phyloP scores from a whole-genome alignment of 2,888 invertebrate genomes.

The Polylopha cassiicola region DNA sequence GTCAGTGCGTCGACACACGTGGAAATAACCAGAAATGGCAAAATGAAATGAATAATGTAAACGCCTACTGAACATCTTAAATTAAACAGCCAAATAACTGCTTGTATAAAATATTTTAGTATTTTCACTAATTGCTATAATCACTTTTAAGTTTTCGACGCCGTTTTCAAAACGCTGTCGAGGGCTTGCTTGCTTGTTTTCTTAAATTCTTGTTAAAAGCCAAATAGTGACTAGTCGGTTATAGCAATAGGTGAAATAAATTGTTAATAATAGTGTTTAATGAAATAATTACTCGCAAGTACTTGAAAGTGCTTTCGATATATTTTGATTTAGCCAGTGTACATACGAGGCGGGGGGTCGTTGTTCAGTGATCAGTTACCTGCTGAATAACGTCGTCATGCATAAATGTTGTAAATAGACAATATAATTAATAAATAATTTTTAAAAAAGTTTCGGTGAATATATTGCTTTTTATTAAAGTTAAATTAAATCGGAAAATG shows the following conservation, averaged over 20 bases:
- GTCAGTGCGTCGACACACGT: not conserved
- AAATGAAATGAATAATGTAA: too few relatives aligned
- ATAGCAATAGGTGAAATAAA: slow-evolving; percentile 21
- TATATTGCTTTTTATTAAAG: too few relatives aligned
- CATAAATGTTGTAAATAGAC: slow-evolving; percentile 17
- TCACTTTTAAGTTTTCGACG: slow-evolving; percentile 9
- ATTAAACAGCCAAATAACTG: too few relatives aligned
- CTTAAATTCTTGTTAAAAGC: slow-evolving; percentile 7
- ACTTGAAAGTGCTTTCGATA: slow-evolving; percentile 8
- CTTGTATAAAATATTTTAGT: slow-evolving; percentile 13
- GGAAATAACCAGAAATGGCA: too few relatives aligned
- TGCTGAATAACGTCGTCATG: slow-evolving; percentile 5
- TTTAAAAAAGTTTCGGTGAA: too few relatives aligned
- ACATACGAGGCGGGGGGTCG: slow-evolving; percentile 6
- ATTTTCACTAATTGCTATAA: slow-evolving; percentile 21
- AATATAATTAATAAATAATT: slow-evolving; percentile 2
- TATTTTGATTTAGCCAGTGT: slow-evolving; percentile 18
- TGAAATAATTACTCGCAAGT: slow-evolving; percentile 18
- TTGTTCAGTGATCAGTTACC: not conserved
- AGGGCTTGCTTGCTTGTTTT: too few relatives aligned
- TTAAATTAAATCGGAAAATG: too few relatives aligned
- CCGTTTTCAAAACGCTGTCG: slow-evolving; percentile 8
- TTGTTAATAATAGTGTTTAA: slow-evolving; percentile 18
- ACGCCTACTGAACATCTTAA: too few relatives aligned
- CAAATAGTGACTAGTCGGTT: slow-evolving; percentile 22